Evolutionary conservation across 2,888 invertebrate genomes (phyloP).

Genomic region (Chaitophorus viminalis): DNA sequence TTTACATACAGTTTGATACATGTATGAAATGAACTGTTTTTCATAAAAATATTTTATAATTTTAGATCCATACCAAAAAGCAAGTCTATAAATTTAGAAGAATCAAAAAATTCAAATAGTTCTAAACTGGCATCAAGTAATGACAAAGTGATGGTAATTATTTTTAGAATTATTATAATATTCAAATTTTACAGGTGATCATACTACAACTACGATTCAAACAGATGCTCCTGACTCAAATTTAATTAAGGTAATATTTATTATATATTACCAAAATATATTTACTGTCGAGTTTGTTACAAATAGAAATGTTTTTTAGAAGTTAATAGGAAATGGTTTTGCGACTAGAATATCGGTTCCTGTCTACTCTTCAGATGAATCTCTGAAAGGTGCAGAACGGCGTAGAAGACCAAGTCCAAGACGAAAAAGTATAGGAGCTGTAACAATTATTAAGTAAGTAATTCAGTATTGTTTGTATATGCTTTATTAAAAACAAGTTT

Average conservation of each 20-base stretch:
- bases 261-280: background rate
- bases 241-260: constrained; percentile 33
- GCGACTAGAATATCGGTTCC: constrained; percentile 19
- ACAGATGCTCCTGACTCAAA: constrained; percentile 29
- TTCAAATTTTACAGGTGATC: constrained; percentile 20
- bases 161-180: background rate
- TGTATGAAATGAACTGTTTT: constrained; percentile 7
- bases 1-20: background rate
- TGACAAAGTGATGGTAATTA: background rate
- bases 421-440: constrained; percentile 51
- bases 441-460: constrained; percentile 39
- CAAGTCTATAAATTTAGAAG: constrained; percentile 23
- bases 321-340: constrained; percentile 52
- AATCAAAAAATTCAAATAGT: constrained; percentile 26
- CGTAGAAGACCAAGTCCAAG: constrained; percentile 45
- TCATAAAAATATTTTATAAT: constrained; percentile 10
- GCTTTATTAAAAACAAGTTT: no score
- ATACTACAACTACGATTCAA: constrained; percentile 2
- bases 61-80: constrained; percentile 36
- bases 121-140: constrained; percentile 36
- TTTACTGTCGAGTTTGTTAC: background rate
- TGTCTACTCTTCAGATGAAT: constrained; percentile 48
- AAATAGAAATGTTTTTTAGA: constrained; percentile 24
- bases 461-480: no score
- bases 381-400: constrained; percentile 21